Base-by-base conservation (phyloP, 2,888 invertebrate genomes). In the Tridacna crocea region DNA sequence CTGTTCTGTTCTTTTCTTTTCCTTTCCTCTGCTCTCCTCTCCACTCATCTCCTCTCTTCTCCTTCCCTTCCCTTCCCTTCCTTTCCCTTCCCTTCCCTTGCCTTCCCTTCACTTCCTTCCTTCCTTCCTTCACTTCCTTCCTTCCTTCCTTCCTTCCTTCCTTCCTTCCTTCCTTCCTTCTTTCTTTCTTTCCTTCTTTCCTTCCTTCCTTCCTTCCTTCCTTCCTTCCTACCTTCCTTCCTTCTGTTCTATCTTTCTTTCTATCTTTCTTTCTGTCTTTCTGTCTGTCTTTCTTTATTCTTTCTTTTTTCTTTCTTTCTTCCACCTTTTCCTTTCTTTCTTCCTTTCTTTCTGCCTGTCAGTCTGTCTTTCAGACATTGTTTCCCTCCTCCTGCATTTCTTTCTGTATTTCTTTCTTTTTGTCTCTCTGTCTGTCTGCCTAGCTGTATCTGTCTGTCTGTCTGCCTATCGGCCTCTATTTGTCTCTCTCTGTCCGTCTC, bases 131-230 rank as follows among this genome's bases (percentile, higher is more conserved):
- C 17, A 13, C 51, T 13, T 51, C 51, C 51, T 51, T 51, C 51
- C 51, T 51, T 51, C 51, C 51, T 13, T 51, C 51, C 51, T 51
- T 51, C 51, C 51, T 51, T 13, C 51, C 51, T 51, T 51, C 51
- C 51, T 51, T 51, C 51, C 51, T 51, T 51, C 51, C 51, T 51
- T 51, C 51, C 51, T 51, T 51, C 51, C 51, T 51, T 51, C 51
- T 17, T 51, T 51, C 51, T 17, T 51, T 51, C 17, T 17, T 51
- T 51, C 51, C 51, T 51, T 51, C 51, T 17, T 51, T 51, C 51
- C 51, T 51, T 51, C 51, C 51, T 51, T 51, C 51, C 51, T 51
- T 51, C 51, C 51, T 51, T 51, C 51, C 51, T 51, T 51, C 51
- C 51, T 51, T 51, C 51, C 51, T 51, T 51, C 51, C 51, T n/a